Base-by-base conservation (phyloP, 2,888 invertebrate genomes). In the Chrysopilus asiliformis region DNA sequence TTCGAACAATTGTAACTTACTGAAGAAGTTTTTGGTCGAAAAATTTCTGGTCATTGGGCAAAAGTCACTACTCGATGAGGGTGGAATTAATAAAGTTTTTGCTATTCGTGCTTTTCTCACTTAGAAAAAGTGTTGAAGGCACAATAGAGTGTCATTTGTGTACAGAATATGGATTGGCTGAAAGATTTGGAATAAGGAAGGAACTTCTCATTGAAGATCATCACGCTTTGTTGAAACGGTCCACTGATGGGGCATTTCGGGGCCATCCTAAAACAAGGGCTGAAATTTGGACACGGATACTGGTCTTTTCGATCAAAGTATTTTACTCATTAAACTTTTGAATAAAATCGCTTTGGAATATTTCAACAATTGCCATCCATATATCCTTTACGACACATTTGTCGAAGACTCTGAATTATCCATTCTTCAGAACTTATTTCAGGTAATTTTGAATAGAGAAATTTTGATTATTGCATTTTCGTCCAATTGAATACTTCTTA, bases 361-460 rank as follows among this genome's bases (percentile, higher is more conserved):
- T 56, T 55, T 80, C 17, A 60, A 56, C n/a, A 71, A 72, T 38
- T 81, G 81, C 48, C 71, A 71, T 2, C 72, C 78, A 2, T 66
- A 75, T 3, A 67, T 79, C 41, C 66, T 80, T n/a, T 80, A 80
- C 46, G 80, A 81, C 41, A 63, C 50, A 38, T 64, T 62, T 50
- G 68, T 74, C 1, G 71, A 72, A 52, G 58, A 64, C 4, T 65
- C 65, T 24, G 72, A 76, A 33, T 68, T 64, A 32, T 59, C 68
- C 26, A 50, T 79, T 9, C 53, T 79, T 45, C 68, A 74, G 54
- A 66, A 68, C 40, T 57, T 80, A 1, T 66, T 80, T 26, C 53
- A 53, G 49, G 60, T 58, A 40, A 34, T 43, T 17, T 13, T 26
- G n/a, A 14, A 9, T 19, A 12, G 7, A 10, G 13, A 26, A 26